Evolutionary conservation across 2,888 invertebrate species (phyloP).

Genomic region (Drosophila austrosaltans): DNA sequence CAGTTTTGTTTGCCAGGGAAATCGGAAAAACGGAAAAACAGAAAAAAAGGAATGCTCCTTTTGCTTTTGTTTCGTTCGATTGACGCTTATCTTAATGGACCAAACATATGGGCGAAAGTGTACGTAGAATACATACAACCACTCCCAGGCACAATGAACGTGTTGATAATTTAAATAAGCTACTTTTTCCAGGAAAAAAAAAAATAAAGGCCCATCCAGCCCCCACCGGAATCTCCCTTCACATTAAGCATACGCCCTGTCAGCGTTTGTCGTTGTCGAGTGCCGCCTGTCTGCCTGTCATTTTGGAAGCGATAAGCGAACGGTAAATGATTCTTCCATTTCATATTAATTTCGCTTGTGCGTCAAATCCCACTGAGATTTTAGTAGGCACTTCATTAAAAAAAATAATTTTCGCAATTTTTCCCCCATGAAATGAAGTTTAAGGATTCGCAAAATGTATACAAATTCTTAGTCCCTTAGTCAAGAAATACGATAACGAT

Average conservation of each 20-base stretch:
- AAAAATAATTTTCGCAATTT: slow-evolving; percentile 57
- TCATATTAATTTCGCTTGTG: slow-evolving; percentile 66
- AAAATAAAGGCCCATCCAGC: slow-evolving; percentile 11
- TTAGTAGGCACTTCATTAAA: slow-evolving; percentile 62
- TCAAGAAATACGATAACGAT: no score
- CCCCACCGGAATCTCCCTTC: slow-evolving; percentile 16
- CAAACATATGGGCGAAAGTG: slow-evolving; percentile 67
- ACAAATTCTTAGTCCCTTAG: slow-evolving; percentile 31
- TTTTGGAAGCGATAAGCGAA: slow-evolving; percentile 62
- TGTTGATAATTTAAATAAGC: slow-evolving; percentile 80
- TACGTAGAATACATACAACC: slow-evolving; percentile 26
- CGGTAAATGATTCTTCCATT: slow-evolving; percentile 77
- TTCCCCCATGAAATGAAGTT: not conserved
- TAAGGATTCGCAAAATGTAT: slow-evolving; percentile 21
- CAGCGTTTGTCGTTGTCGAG: slow-evolving; percentile 45
- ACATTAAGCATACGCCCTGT: slow-evolving; percentile 72
- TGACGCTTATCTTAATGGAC: slow-evolving; percentile 80
- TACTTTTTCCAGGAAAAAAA: slow-evolving; percentile 58
- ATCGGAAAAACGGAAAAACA: slow-evolving; percentile 12
- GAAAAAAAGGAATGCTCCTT: slow-evolving; percentile 12
- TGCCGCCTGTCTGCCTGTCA: slow-evolving; percentile 50
- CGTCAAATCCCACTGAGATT: slow-evolving; percentile 69
- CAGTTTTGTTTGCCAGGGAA: slow-evolving; percentile 57
- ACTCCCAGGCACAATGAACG: slow-evolving; percentile 51
- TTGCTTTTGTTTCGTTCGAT: slow-evolving; percentile 63